phyloP scores from a whole-genome alignment of 2,797 vertebrate species.

The Ptychadena robeensis region DNA sequence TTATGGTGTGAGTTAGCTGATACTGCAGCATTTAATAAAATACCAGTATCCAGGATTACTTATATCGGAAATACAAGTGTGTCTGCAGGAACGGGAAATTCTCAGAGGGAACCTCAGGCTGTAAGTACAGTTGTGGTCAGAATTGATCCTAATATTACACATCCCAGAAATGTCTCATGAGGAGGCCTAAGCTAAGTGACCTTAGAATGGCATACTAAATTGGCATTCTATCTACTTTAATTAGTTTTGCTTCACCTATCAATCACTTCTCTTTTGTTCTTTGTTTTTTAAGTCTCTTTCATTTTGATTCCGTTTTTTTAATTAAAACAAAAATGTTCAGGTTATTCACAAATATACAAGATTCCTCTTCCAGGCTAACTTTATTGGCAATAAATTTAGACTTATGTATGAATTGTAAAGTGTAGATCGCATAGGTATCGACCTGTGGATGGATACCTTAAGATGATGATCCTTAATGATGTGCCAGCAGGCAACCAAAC shows the following conservation, averaged over 20 bases:
- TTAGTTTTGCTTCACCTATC: constrained; percentile 32
- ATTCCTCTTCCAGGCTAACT: no score
- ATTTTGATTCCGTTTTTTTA: no score
- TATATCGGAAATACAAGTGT: not conserved
- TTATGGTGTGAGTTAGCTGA: not conserved
- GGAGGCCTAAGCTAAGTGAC: constrained; percentile 31
- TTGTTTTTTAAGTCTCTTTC: not conserved
- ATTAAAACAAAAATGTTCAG: no score
- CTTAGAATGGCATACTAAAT: constrained; percentile 29
- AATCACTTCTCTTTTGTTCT: not conserved
- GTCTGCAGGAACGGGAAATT: not conserved
- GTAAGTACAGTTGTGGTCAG: not conserved
- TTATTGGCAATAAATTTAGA: no score
- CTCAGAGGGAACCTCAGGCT: not conserved
- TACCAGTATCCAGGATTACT: not conserved
- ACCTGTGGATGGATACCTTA: no score
- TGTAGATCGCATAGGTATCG: no score
- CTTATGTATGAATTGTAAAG: no score
- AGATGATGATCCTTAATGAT: no score
- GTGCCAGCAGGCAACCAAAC: no score
- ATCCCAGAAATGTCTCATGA: constrained; percentile 21
- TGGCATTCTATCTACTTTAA: constrained; percentile 38
- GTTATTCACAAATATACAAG: no score
- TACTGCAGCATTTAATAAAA: not conserved
- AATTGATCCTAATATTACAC: not conserved